phyloP scores from a whole-genome alignment of 2,113 vertebrate genomes.

The Carollia perspicillata region DNA sequence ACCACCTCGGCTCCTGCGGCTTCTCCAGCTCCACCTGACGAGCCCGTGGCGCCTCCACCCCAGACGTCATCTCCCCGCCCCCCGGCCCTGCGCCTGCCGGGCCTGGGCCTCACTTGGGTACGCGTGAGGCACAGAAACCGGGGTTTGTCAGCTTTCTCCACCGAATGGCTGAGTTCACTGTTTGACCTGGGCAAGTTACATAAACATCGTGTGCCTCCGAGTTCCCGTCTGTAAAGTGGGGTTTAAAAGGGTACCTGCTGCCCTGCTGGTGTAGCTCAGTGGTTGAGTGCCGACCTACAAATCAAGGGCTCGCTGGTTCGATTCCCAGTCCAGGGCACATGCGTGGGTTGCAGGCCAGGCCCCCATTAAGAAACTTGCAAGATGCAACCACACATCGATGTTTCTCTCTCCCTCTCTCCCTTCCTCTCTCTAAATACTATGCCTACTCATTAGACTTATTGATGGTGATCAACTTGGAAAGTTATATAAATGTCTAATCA shows the following conservation, averaged over 20 bases:
- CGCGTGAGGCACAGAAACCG: accelerated
- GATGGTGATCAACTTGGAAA: background rate
- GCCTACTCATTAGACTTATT: background rate
- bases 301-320: no score
- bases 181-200: background rate
- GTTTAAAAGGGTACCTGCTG: background rate
- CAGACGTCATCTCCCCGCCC: no score
- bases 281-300: no score
- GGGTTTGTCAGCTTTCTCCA: background rate
- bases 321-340: no score
- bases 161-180: background rate
- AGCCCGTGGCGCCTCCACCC: no score
- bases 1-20: background rate
- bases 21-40: background rate
- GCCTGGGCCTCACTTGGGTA: no score
- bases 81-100: accelerated
- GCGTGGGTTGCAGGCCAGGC: no score
- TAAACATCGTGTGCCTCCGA: background rate
- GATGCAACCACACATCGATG: no score
- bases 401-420: no score
- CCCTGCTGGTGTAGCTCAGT: no score
- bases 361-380: no score
- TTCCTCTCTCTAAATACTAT: no score
- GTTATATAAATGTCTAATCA: background rate
- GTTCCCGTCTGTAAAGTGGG: constrained; percentile 36